Percentiles rank a stretch among this genome's conserved stretches.
These are phyloP conservation scores for Gryon sp. DNA, from an alignment of 1,140 invertebrate species.

Conservation along the genomic window DNA sequence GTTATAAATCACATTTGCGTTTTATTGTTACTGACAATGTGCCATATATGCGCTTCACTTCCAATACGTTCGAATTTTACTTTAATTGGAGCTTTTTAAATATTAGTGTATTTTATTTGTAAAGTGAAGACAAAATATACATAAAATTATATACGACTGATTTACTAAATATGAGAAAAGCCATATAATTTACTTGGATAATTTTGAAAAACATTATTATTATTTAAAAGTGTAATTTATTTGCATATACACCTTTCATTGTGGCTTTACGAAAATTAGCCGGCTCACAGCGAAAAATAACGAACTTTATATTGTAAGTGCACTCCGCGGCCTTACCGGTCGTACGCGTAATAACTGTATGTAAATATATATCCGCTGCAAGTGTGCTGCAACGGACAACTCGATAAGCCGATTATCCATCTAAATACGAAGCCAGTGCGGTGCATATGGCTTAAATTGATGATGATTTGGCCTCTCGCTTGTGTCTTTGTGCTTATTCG, in stretches of 20 bases:
- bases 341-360: slow-evolving; percentile 69
- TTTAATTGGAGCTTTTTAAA: too few relatives aligned
- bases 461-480: slow-evolving; percentile 63
- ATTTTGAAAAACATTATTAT: too few relatives aligned
- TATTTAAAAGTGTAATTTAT: too few relatives aligned
- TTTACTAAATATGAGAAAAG: too few relatives aligned
- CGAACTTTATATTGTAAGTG: slow-evolving; percentile 55
- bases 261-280: slow-evolving; percentile 34
- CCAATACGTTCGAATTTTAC: too few relatives aligned
- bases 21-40: too few relatives aligned
- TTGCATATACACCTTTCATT: slow-evolving; percentile 34
- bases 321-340: slow-evolving; percentile 59
- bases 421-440: slow-evolving; percentile 78
- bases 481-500: slow-evolving; percentile 10
- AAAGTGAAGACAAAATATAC: too few relatives aligned
- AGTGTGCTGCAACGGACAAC: slow-evolving; percentile 71
- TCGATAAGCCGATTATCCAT: slow-evolving; percentile 78
- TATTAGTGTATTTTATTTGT: too few relatives aligned
- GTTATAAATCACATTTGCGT: too few relatives aligned
- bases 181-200: too few relatives aligned
- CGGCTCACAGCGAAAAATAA: slow-evolving; percentile 50
- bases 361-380: slow-evolving; percentile 69
- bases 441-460: slow-evolving; percentile 78
- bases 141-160: too few relatives aligned
- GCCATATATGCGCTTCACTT: too few relatives aligned